phyloP scores from a whole-genome alignment of 2,113 vertebrate genomes.

The Ondatra zibethicus region DNA sequence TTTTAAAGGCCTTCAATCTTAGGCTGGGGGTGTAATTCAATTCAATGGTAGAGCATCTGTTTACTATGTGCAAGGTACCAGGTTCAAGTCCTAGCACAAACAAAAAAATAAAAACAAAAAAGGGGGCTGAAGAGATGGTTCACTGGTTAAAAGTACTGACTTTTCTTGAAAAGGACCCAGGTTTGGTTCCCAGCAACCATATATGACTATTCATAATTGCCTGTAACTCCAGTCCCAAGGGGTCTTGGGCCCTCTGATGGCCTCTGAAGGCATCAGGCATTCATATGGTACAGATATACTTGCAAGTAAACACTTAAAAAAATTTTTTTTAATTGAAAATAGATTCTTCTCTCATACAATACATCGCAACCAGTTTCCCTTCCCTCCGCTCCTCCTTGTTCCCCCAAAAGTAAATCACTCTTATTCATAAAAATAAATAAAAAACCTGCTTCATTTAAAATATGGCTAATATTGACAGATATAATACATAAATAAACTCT shows the following conservation, averaged over 20 bases:
- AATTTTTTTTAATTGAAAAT: background rate
- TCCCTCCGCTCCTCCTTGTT: background rate
- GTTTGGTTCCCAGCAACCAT: background rate
- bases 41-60: background rate
- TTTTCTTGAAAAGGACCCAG: background rate
- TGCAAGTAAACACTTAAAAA: background rate
- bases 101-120: too few species aligned
- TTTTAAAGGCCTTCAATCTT: background rate
- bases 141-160: background rate
- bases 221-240: background rate
- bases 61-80: background rate
- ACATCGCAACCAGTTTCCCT: background rate
- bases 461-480: constrained; percentile 41
- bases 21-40: background rate
- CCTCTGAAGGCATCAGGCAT: background rate
- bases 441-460: background rate
- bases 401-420: background rate
- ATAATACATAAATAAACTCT: constrained; percentile 20
- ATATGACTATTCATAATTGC: background rate
- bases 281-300: background rate
- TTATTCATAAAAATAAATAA: background rate
- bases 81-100: background rate
- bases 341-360: background rate
- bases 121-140: background rate
- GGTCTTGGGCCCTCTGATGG: background rate